Evolutionary conservation across 2,888 invertebrate genomes (phyloP).

Genomic region (Cantharis rustica): DNA sequence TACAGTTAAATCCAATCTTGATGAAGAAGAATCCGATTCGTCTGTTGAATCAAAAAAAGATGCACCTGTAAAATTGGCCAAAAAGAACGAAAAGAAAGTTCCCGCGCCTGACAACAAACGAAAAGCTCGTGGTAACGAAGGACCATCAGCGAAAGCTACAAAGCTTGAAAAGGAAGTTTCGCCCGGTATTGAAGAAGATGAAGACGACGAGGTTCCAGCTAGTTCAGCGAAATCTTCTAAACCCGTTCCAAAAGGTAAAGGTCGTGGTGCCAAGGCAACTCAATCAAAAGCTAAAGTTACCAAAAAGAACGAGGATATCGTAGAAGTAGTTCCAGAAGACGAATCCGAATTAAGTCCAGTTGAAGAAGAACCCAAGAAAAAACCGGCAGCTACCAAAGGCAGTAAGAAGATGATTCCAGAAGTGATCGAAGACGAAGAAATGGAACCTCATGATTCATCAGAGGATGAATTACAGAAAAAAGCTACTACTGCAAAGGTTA

Average conservation of each 20-base stretch:
- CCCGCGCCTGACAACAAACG: not conserved
- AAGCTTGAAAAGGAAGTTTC: not conserved
- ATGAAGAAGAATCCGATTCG: not conserved
- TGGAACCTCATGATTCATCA: conserved; percentile 12
- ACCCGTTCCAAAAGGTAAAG: conserved; percentile 43
- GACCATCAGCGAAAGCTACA: not conserved
- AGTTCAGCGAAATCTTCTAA: conserved; percentile 15
- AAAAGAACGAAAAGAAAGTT: not conserved
- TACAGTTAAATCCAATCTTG: not conserved
- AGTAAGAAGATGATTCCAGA: not conserved
- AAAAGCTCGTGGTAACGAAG: not conserved
- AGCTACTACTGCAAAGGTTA: not conserved
- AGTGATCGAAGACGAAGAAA: not conserved
- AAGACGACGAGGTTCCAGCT: conserved; percentile 1
- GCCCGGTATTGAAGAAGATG: not conserved
- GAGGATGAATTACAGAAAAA: conserved; percentile 39
- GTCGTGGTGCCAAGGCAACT: conserved; percentile 16
- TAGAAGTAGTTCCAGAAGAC: conserved; percentile 16
- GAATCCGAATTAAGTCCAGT: not conserved
- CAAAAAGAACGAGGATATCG: conserved; percentile 40
- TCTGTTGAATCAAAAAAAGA: not conserved
- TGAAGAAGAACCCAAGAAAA: conserved; percentile 3
- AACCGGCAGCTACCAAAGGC: conserved; percentile 39
- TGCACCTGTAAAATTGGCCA: not conserved
- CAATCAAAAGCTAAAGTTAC: conserved; percentile 44